These are phyloP conservation scores for Onchidella celtica DNA, from an alignment of 2,888 invertebrate genomes.

Conservation along the genomic window DNA sequence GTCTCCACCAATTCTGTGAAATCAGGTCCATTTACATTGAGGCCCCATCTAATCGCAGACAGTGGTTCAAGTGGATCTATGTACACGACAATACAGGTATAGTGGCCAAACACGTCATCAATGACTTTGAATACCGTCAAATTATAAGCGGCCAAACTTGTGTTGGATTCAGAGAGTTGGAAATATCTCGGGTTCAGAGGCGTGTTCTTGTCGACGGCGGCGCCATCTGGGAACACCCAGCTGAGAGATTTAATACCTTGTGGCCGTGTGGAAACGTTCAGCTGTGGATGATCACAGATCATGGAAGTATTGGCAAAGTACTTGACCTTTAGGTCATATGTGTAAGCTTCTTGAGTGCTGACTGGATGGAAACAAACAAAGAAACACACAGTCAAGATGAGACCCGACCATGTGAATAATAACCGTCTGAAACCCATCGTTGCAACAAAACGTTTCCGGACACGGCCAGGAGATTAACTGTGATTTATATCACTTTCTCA, in stretches of 20 bases:
- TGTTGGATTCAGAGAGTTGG: neutral
- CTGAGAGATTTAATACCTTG: neutral
- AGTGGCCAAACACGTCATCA: conserved; percentile 55
- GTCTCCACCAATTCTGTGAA: conserved; percentile 62
- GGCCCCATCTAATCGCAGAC: conserved; percentile 56
- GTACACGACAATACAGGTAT: conserved; percentile 52
- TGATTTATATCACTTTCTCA: too few relatives aligned
- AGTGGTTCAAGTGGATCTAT: conserved; percentile 27
- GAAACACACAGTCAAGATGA: too few relatives aligned
- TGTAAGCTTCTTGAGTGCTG: neutral
- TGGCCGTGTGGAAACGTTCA: conserved; percentile 1
- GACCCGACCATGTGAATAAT: too few relatives aligned
- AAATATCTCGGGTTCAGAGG: conserved; percentile 2
- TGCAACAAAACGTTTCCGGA: too few relatives aligned
- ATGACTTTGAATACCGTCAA: conserved; percentile 32
- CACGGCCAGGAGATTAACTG: too few relatives aligned
- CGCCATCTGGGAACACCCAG: conserved; percentile 39
- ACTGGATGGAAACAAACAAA: too few relatives aligned
- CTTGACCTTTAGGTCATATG: conserved; percentile 1
- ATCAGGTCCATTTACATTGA: conserved; percentile 68
- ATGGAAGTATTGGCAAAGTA: conserved; percentile 24
- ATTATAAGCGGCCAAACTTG: conserved; percentile 4
- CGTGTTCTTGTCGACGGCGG: neutral
- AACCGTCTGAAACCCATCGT: too few relatives aligned
- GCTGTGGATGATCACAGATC: conserved; percentile 29